A percentile compares a stretch with the other conserved stretches of the same genome.
phyloP scores from a whole-genome alignment of 30 jellyfish, hydroid and myxozoan species.

The Hydractinia echinata region DNA sequence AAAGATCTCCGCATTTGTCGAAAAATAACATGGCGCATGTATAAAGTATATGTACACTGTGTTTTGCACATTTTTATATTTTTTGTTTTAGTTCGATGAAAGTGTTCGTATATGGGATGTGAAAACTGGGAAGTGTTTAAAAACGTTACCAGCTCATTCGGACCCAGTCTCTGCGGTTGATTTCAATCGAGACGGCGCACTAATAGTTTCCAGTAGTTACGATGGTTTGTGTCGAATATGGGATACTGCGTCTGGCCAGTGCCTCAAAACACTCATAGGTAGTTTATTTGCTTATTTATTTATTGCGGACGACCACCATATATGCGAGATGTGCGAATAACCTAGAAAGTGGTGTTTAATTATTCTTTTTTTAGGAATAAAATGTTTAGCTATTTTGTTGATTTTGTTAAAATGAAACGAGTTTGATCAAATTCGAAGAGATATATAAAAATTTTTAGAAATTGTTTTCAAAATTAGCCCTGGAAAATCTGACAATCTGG shows the following conservation, averaged over 20 bases:
- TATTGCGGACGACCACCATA: background rate
- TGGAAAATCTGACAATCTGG: too few relatives aligned
- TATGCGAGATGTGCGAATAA: too few relatives aligned
- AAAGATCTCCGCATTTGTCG: too few relatives aligned
- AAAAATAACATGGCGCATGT: background rate
- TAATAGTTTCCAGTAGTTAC: constrained; percentile 88
- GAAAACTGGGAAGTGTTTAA: constrained; percentile 83
- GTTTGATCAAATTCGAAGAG: too few relatives aligned
- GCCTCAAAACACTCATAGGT: constrained; percentile 86
- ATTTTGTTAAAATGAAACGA: too few relatives aligned
- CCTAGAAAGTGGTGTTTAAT: too few relatives aligned
- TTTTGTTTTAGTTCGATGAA: constrained; percentile 71
- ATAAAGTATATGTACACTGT: background rate
- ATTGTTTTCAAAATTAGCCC: too few relatives aligned
- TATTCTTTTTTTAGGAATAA: too few relatives aligned
- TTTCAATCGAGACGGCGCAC: constrained; percentile 93
- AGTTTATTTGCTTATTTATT: background rate
- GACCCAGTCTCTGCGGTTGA: constrained; percentile 98
- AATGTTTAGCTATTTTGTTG: too few relatives aligned
- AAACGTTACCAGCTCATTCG: constrained; percentile 94
- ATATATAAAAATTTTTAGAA: too few relatives aligned
- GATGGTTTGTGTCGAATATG: constrained; percentile 95
- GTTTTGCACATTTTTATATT: background rate
- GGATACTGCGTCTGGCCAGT: constrained; percentile 98
- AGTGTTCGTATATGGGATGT: constrained; percentile 99